These are phyloP conservation scores for Epizoanthus stellaris DNA, from an alignment of 92 coral and sea anemone species.

Conservation along the genomic window DNA sequence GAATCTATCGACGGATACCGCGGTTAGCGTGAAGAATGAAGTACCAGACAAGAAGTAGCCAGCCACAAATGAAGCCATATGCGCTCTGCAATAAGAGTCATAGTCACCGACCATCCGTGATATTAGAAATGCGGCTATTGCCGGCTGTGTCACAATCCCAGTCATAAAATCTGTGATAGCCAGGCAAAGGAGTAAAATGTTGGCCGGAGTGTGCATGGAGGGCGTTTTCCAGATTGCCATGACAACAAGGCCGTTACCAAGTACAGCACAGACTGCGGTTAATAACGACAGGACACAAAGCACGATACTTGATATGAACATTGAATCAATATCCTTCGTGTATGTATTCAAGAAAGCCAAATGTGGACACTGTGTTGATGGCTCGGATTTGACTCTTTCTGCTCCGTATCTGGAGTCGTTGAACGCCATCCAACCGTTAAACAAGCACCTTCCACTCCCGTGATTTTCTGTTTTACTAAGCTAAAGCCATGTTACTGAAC, in stretches of 20 bases:
- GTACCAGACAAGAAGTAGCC: conserved; percentile 13
- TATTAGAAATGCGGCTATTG: conserved; percentile 14
- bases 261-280: conserved; percentile 13
- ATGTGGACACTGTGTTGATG: not conserved
- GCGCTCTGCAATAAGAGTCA: conserved; percentile 17
- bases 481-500: not conserved
- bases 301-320: conserved; percentile 30
- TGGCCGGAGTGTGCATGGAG: conserved; percentile 18
- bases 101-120: conserved; percentile 21
- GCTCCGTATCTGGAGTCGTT: not conserved
- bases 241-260: conserved; percentile 33
- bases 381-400: not conserved
- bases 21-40: conserved; percentile 17
- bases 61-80: conserved; percentile 23
- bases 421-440: conserved; percentile 1
- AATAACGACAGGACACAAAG: conserved; percentile 26
- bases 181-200: conserved; percentile 20
- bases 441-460: not conserved
- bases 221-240: conserved; percentile 37
- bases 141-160: conserved; percentile 36
- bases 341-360: conserved; percentile 19
- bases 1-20: conserved; percentile 21
- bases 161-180: conserved; percentile 29
- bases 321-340: conserved; percentile 38
- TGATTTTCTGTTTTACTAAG: not conserved